Evolutionary conservation across 2,888 invertebrate genomes (phyloP).

Genomic region (Gonocerus acuteangulatus): DNA sequence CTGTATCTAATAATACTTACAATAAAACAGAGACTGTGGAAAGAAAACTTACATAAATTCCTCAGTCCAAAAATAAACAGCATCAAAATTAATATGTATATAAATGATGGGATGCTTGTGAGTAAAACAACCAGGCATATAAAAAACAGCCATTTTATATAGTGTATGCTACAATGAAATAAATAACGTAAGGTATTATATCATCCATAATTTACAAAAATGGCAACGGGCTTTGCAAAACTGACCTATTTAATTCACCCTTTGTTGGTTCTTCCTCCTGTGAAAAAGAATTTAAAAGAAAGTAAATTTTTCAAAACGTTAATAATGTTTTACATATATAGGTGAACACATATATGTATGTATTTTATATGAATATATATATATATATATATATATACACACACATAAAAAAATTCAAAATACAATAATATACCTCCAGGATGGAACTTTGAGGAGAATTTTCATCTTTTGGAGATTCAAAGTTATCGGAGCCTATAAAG

Average conservation of each 20-base stretch:
- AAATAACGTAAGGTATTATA: background rate
- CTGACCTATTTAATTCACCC: background rate
- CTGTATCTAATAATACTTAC: background rate
- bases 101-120: slow-evolving; percentile 64
- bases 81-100: slow-evolving; percentile 53
- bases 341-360: too few species aligned
- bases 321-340: too few species aligned
- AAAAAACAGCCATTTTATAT: slow-evolving; percentile 54
- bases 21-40: background rate
- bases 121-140: slow-evolving; percentile 49
- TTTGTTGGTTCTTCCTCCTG: background rate
- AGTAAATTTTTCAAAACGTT: too few species aligned
- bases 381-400: too few species aligned
- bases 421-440: too few species aligned
- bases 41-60: slow-evolving; percentile 43
- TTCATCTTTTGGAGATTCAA: too few species aligned
- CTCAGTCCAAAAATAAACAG: slow-evolving; percentile 59
- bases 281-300: background rate
- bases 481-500: too few species aligned
- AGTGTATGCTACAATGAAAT: slow-evolving; percentile 55
- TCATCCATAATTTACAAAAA: background rate
- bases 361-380: too few species aligned
- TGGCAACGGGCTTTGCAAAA: background rate
- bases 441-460: too few species aligned
- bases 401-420: too few species aligned